Base-by-base conservation (phyloP, 2,888 invertebrate species). In the Callyntrura sp. region DNA sequence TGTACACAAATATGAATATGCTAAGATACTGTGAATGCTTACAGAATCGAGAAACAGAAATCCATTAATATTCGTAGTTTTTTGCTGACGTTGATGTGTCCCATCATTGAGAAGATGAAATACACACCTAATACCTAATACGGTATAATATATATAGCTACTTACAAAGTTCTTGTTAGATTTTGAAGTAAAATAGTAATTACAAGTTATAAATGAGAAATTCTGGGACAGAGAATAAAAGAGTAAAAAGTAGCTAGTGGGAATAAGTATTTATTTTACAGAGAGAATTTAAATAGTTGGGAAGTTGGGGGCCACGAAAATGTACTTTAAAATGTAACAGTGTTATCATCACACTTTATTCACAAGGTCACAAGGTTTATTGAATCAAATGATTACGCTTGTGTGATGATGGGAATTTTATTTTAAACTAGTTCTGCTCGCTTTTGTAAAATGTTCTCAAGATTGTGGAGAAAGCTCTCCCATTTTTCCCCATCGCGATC, bases 381-480 rank as follows among this genome's bases (percentile, higher is more conserved):
- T 45, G 48, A 76, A 48, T 25, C 17, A 48, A 76, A 20, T 48
- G 45, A n/a, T 45, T 12, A 55, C 17, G 60, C 1, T 12, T 5
- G 17, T 0, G 48, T 73, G 35, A 76, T 28, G 25, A 25, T 84
- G 23, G 28, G 45, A 23, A 17, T 6, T 35, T 57, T 8, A 87
- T 60, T 51, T 81, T 92, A 93, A 45, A 92, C 92, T 91, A 90
- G 92, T 68, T 93, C 93, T 23, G 92, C 92, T 85, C 91, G 91
- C 79, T 91, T 92, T 86, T 93, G 91, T 51, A 92, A 90, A 86
- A 93, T 91, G 48, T 60, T 90, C 85, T 93, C 92, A 62, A 93
- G 90, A 88, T 90, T 91, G 48, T 91, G 85, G 35, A 93, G 86
- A 76, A 93, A 93, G 65, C 81, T 85, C 84, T 92, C 92, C 93